These are phyloP conservation scores for Stenotaenia linearis DNA, from an alignment of 2,888 invertebrate genomes.

Conservation along the genomic window DNA sequence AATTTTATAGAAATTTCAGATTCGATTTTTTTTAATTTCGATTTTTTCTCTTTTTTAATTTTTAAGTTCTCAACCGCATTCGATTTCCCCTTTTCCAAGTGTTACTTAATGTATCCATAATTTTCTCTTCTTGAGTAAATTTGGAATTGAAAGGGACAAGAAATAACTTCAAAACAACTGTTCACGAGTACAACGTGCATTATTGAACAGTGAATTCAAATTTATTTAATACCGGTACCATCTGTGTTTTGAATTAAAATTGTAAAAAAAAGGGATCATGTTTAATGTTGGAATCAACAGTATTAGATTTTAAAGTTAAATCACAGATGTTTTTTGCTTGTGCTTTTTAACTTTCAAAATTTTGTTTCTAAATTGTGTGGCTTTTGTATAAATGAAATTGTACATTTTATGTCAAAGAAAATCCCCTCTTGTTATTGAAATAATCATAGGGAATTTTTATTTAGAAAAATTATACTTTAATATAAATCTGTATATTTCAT, in stretches of 20 bases:
- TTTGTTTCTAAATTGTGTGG: not conserved
- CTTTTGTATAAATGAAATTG: constrained; percentile 8
- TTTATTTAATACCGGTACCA: no score
- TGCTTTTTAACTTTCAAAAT: not conserved
- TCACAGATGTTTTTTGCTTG: constrained; percentile 6
- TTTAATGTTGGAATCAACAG: constrained; percentile 5
- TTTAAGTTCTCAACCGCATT: not conserved
- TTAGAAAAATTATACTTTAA: not conserved
- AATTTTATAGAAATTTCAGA: constrained; percentile 12
- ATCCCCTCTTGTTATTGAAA: constrained; percentile 1
- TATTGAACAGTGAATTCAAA: not conserved
- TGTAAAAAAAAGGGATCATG: not conserved
- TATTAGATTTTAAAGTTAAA: constrained; percentile 10
- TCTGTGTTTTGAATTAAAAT: not conserved
- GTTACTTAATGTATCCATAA: not conserved
- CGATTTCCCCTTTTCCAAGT: not conserved
- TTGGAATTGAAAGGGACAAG: constrained; percentile 15
- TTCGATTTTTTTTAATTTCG: not conserved
- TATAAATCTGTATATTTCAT: not conserved
- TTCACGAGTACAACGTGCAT: not conserved
- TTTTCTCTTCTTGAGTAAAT: not conserved
- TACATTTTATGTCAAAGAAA: constrained; percentile 15
- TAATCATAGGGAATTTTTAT: not conserved
- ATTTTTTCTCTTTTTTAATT: not conserved
- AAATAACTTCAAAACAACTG: not conserved